Evolutionary conservation across 2,113 vertebrate genomes (phyloP), one percentile per base, ranked within the genome.

Genomic region (Cranoglanis bouderius): DNA sequence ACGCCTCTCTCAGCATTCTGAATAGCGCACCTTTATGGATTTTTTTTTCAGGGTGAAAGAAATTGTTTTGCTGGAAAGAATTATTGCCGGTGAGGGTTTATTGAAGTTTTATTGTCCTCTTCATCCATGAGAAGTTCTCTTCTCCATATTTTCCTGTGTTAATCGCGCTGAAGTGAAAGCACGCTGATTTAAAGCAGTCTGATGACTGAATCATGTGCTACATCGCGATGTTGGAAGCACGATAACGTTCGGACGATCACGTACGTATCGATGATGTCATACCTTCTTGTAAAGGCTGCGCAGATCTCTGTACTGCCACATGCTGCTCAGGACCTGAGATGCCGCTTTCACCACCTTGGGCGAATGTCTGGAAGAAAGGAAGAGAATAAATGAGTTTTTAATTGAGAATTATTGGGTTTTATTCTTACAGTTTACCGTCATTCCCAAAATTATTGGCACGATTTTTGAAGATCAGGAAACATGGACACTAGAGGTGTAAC

Each of bases 251-350:
- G 24, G 32, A 14, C 6, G 32, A 14, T 61, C 14, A 55, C 5
- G n/a, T 8, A 9, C 1, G 7, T 19, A 26, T 3, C 4, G 18
- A 57, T 26, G 9, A 10, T 81, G 51, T 51, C 96, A 94, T 97
- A 99, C 98, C 98, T 99, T 99, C 93, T 99, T 99, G 96, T 99
- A 99, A 95, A 99, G 98, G 95, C 97, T 98, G 93, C 98, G 97
- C 95, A 99, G 97, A 92, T 99, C 98, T 95, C 98, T 97, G 95
- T 99, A 99, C 95, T 99, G 98, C 98, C 98, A 99, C 98, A 99
- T 99, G 92, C 98, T 99, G 96, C 97, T 99, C 88, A 99, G 97
- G 93, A 99, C 98, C 97, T 99, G 98, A 97, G 98, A 99, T 91
- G 98, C 98, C 81, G 98, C 98, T 94, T 99, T 99, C 91, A 99